Evolutionary conservation across 1,140 invertebrate genomes (phyloP).

Genomic region (Patella vulgata): DNA sequence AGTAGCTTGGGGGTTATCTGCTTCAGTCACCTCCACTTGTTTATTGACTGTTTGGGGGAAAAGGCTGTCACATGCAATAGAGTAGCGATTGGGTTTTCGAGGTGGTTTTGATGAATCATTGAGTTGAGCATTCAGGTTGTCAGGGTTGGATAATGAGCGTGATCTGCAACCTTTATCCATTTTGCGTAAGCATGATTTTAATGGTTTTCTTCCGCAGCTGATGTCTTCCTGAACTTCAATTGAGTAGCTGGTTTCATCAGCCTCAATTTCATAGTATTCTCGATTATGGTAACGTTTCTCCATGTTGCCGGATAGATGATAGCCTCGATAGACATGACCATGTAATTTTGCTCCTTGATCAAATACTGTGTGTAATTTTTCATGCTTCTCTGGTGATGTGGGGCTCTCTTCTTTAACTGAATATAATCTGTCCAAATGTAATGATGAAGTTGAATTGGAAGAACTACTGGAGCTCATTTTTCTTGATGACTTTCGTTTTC

Average conservation of each 20-base stretch:
- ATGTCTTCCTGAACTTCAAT: too few species aligned
- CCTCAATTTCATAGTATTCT: too few species aligned
- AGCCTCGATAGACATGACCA: conserved; percentile 12
- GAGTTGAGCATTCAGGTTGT: conserved; percentile 9
- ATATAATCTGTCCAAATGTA: conserved; percentile 43
- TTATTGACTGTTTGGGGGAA: conserved; percentile 43
- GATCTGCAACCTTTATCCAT: conserved; percentile 35
- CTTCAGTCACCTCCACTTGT: conserved; percentile 28
- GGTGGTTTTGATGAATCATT: conserved; percentile 32
- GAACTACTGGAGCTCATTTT: not conserved
- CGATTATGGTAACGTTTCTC: too few species aligned
- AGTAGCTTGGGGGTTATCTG: not conserved
- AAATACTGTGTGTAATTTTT: conserved; percentile 22
- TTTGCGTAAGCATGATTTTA: conserved; percentile 60
- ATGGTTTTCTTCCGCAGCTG: conserved; percentile 47
- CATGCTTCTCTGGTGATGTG: conserved; percentile 37
- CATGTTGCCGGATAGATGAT: conserved; percentile 2
- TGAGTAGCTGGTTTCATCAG: too few species aligned
- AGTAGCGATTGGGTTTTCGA: conserved; percentile 48
- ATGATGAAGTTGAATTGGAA: conserved; percentile 18
- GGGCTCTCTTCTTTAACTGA: conserved; percentile 49
- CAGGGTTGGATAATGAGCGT: conserved; percentile 46
- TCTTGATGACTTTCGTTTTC: conserved; percentile 10
- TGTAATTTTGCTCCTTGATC: conserved; percentile 6
- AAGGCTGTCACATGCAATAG: conserved; percentile 58